phyloP scores from a whole-genome alignment of 2,797 vertebrate species.

The Arnoldichthys spilopterus region DNA sequence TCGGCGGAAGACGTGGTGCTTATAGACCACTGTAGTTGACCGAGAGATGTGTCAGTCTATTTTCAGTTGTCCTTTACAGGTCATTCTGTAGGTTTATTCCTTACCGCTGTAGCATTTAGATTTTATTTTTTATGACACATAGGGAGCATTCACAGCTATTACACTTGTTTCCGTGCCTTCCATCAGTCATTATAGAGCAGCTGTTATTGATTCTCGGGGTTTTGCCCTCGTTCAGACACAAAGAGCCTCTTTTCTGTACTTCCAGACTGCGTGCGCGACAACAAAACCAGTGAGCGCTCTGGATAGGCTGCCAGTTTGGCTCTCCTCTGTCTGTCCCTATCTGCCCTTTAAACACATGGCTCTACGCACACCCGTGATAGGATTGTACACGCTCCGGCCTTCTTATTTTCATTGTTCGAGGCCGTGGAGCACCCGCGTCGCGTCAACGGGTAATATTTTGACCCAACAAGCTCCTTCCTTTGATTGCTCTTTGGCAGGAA shows the following conservation, averaged over 20 bases:
- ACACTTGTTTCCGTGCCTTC: neutral
- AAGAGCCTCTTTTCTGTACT: constrained; percentile 13
- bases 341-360: constrained; percentile 29
- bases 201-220: neutral
- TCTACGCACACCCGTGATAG: neutral
- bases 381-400: constrained; percentile 19
- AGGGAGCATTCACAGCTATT: neutral
- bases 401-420: constrained; percentile 36
- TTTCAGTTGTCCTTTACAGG: neutral
- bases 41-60: too few species aligned
- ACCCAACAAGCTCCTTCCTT: constrained; percentile 51
- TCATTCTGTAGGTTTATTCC: neutral
- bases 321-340: constrained; percentile 1
- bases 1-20: too few species aligned
- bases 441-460: constrained; percentile 46
- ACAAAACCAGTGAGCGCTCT: constrained; percentile 21
- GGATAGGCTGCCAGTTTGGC: constrained; percentile 32
- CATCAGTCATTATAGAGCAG: neutral
- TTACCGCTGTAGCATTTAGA: neutral
- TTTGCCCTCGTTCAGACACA: constrained; percentile 31
- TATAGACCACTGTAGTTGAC: too few species aligned
- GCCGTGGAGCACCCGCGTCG: constrained; percentile 28
- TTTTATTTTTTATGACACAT: neutral
- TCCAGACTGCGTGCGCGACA: constrained; percentile 27
- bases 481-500: constrained; percentile 61